phyloP scores from a whole-genome alignment of 2,113 vertebrate species.

The Cavia aperea region DNA sequence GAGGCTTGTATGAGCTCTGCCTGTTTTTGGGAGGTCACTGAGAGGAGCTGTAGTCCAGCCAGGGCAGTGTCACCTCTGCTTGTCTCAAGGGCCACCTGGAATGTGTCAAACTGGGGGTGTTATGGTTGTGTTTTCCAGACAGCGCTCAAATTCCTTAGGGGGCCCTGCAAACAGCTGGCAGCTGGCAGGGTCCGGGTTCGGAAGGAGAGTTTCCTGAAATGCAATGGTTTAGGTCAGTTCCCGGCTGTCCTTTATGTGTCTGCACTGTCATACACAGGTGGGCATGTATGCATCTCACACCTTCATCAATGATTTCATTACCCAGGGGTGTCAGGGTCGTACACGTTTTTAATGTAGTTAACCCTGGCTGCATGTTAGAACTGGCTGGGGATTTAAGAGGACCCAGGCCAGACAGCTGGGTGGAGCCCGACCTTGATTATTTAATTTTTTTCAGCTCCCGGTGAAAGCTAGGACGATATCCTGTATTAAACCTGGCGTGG shows the following conservation, averaged over 20 bases:
- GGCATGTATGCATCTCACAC: not conserved
- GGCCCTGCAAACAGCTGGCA: not conserved
- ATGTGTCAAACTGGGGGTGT: not conserved
- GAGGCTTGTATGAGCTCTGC: not conserved
- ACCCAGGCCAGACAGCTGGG: not conserved
- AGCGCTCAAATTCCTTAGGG: not conserved
- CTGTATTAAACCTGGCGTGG: not conserved
- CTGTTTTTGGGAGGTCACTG: not conserved
- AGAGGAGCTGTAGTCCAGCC: not conserved
- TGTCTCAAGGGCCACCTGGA: not conserved
- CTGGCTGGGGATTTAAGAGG: not conserved
- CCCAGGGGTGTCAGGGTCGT: too few relatives aligned
- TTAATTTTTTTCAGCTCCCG: not conserved
- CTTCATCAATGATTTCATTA: not conserved
- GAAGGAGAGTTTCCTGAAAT: not conserved
- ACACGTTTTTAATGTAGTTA: too few relatives aligned
- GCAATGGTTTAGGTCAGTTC: not conserved
- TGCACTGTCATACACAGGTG: not conserved
- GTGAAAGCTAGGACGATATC: not conserved
- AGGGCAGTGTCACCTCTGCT: fast-evolving
- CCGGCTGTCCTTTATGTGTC: not conserved
- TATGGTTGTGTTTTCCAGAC: not conserved
- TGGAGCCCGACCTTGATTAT: not conserved
- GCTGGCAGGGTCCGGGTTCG: not conserved
- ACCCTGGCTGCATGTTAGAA: not conserved